Evolutionary conservation across 2,797 vertebrate species (phyloP), one percentile per base, ranked within the genome.

Genomic region (Muscicapa comitata): DNA sequence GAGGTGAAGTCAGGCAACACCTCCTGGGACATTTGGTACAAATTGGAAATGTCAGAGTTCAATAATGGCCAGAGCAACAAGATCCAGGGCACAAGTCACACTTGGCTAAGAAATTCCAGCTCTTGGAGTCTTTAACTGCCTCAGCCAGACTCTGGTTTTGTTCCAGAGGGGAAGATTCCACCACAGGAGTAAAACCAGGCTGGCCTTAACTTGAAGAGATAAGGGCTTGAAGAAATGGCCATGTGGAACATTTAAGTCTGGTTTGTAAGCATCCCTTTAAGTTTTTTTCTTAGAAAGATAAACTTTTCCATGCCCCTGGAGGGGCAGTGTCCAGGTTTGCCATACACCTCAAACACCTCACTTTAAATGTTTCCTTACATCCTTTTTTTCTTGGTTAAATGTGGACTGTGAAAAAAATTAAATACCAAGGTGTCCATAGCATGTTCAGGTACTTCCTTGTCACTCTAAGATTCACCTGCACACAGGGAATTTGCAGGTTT

Each of bases 271-370:
- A 58, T 6, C 59, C 24, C 24, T 45, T 67, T 8, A 23, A 28
- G 25, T 1, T 47, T 70, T 57, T 21, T n/a, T 17, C 29, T n/a
- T 17, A 19, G 15, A 53, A 65, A 72, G 14, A 54, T 37, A 9
- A 23, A 57, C 14, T 6, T 9, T 13, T 5, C 17, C 16, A 31
- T 2, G n/a, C 16, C 35, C 48, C 42, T 7, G 4, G 13, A 72
- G 11, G 16, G 20, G 8, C 6, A 15, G 3, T 33, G 53, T 26
- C 37, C 40, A 48, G 28, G 31, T 53, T 47, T 82, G 33, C 14
- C 45, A 37, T 1, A 14, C 0, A 50, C 25, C 26, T 63, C 62
- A 37, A 70, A 54, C 23, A n/a, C 10, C 5, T 62, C 29, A 0
- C 10, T 63, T 15, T 10, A 43, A 42, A 28, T 3, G 5, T 38